Percentiles rank a stretch among this genome's conserved stretches.
Evolutionary conservation across 2,888 invertebrate species (phyloP).

Genomic region (Philereme vetulata): DNA sequence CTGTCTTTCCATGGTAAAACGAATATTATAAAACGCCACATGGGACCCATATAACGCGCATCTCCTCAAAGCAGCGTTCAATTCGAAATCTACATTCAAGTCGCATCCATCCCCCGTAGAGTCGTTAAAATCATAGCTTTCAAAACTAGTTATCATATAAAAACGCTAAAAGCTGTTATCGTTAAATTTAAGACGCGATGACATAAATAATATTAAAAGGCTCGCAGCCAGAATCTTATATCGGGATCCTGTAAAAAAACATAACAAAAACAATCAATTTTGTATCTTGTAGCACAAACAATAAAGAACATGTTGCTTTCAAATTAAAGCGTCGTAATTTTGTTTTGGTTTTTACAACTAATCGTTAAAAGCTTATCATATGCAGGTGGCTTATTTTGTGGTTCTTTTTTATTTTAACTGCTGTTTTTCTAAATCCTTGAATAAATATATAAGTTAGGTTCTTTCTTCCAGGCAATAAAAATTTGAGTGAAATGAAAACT

Average conservation of each 20-base stretch:
- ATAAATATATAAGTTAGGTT: slow-evolving; percentile 4
- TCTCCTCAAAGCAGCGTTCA: slow-evolving; percentile 24
- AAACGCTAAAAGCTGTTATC: slow-evolving; percentile 61
- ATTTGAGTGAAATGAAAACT: slow-evolving; percentile 43
- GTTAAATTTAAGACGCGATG: slow-evolving; percentile 63
- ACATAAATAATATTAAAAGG: slow-evolving; percentile 75
- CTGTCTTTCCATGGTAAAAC: not conserved
- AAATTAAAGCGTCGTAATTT: slow-evolving; percentile 10
- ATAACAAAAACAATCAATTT: slow-evolving; percentile 17
- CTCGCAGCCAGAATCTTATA: slow-evolving; percentile 59
- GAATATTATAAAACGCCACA: slow-evolving; percentile 18
- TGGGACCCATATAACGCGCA: slow-evolving; percentile 20
- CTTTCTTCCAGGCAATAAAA: slow-evolving; percentile 54
- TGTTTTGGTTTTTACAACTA: slow-evolving; percentile 55
- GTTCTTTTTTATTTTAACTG: slow-evolving; percentile 50
- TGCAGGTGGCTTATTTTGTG: slow-evolving; percentile 57
- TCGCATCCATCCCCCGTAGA: slow-evolving; percentile 37
- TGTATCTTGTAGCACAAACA: slow-evolving; percentile 12
- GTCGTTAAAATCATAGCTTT: slow-evolving; percentile 52
- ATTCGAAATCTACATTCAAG: slow-evolving; percentile 35
- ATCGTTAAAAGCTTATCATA: slow-evolving; percentile 58
- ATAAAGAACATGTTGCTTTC: slow-evolving; percentile 19
- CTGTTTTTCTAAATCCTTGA: slow-evolving; percentile 33
- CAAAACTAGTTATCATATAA: slow-evolving; percentile 64
- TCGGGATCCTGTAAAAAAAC: slow-evolving; percentile 30